Evolutionary conservation across 2,113 vertebrate species (phyloP), one percentile per base, ranked within the genome.

Genomic region (Stigmatopora argus): DNA sequence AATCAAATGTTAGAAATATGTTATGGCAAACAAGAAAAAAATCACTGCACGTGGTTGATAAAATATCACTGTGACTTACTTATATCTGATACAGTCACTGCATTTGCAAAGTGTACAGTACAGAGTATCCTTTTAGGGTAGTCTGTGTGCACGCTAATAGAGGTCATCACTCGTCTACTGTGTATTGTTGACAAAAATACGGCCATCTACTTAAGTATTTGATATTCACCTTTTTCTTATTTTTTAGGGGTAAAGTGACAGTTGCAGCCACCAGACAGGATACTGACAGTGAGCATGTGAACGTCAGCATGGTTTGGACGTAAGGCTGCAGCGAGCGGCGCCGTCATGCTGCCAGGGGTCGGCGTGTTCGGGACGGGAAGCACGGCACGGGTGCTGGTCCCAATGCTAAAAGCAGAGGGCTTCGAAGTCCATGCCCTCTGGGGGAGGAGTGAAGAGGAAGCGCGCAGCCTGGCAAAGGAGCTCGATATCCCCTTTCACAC

Each of bases 351-450:
- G 75, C 96, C 96, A 0, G 96, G 96, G 64, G 95, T 99, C 15
- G 96, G 96, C 9, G 94, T 99, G n/a, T 99, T 99, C 86, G 96
- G 96, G 78, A 96, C 95, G 0, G 96, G 96, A 81, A 95, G 92
- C 82, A 93, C 94, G 0, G 94, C 96, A 62, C 92, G 94, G 45
- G 90, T 96, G 73, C 89, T 99, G 77, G 94, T 99, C 2, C 94
- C 95, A 0, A 74, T 99, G 85, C 86, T 99, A 72, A 92, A 92
- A 82, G 93, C 94, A 15, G 95, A 97, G 78, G 96, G 96, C 5
- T 99, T 99, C 84, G 93, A 94, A 2, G 89, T 99, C 19, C 92
- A 96, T 76, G 96, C 96, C 0, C 89, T 99, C 0, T 99, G 96
- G 95, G 96, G 95, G 1, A 92, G 90, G 78, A 99, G 95, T 0